These are phyloP conservation scores for Otolemur garnettii DNA, from an alignment of 2,113 vertebrate species.

Conservation along the genomic window DNA sequence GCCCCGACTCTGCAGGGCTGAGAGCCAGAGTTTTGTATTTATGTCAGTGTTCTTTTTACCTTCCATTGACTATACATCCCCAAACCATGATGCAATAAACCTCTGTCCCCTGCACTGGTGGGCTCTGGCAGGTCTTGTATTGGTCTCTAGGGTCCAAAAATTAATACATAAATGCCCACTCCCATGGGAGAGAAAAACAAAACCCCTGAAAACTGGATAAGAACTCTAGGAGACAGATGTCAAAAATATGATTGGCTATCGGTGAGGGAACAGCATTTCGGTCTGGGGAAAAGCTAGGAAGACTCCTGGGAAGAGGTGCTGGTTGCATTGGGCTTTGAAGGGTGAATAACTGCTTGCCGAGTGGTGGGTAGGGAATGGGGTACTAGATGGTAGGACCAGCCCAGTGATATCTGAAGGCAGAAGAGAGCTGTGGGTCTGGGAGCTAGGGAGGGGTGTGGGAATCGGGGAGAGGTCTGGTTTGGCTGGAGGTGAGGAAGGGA, in stretches of 20 bases:
- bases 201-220: not conserved
- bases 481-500: not conserved
- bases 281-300: not conserved
- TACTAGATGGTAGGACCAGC: not conserved
- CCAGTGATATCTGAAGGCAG: not conserved
- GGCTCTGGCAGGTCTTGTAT: not conserved
- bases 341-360: too few species aligned
- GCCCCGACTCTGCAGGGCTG: too few species aligned
- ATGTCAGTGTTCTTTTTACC: not conserved
- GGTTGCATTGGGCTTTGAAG: not conserved
- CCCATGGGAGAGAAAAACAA: not conserved
- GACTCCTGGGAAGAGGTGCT: not conserved
- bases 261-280: not conserved
- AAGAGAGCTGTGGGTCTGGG: too few species aligned
- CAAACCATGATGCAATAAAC: not conserved
- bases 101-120: not conserved
- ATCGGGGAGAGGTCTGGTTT: not conserved
- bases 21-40: not conserved
- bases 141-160: not conserved
- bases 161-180: not conserved
- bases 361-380: accelerated
- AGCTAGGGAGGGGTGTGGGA: too few species aligned
- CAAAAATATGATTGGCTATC: accelerated
- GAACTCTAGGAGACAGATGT: not conserved
- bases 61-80: accelerated